A percentile compares a stretch with the other conserved stretches of the same genome.
Evolutionary conservation across 2,888 invertebrate species (phyloP).

Genomic region (Entomobrya proxima): DNA sequence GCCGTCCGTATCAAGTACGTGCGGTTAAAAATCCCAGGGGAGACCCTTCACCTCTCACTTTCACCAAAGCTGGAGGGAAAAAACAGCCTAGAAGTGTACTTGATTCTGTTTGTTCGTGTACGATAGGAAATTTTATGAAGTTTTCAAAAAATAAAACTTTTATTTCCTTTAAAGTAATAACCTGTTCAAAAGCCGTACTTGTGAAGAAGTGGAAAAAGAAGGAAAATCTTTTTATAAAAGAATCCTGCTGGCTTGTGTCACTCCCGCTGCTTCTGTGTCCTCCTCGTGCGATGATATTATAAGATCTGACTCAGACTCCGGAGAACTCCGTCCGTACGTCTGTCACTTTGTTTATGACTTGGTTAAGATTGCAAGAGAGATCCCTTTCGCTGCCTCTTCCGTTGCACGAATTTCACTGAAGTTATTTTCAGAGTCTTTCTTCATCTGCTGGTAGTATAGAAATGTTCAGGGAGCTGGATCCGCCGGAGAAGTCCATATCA

Average conservation of each 20-base stretch:
- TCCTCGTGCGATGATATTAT: conserved; percentile 46
- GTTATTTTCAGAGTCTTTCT: background rate
- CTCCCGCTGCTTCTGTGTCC: too few species aligned
- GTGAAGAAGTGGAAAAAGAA: conserved; percentile 20
- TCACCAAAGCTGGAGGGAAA: background rate
- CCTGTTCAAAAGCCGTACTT: background rate
- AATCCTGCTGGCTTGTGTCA: conserved; percentile 60
- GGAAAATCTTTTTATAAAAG: conserved; percentile 39
- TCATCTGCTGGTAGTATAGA: conserved; percentile 18
- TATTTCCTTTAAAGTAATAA: background rate
- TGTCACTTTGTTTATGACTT: conserved; percentile 67
- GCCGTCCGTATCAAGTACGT: background rate
- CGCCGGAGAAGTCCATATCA: conserved; percentile 51
- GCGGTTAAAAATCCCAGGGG: conserved; percentile 41
- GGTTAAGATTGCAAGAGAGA: conserved; percentile 48
- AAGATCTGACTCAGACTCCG: conserved; percentile 58
- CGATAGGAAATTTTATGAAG: background rate
- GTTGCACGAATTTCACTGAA: background rate
- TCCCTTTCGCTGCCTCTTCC: conserved; percentile 14
- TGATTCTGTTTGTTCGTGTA: background rate
- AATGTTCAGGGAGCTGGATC: background rate
- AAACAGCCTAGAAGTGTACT: background rate
- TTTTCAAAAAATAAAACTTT: conserved; percentile 19
- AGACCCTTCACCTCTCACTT: conserved; percentile 55
- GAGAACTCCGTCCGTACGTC: conserved; percentile 65